Conservation (phyloP, 2,113 vertebrate species). For the Pelvicachromis taeniatus region DNA sequence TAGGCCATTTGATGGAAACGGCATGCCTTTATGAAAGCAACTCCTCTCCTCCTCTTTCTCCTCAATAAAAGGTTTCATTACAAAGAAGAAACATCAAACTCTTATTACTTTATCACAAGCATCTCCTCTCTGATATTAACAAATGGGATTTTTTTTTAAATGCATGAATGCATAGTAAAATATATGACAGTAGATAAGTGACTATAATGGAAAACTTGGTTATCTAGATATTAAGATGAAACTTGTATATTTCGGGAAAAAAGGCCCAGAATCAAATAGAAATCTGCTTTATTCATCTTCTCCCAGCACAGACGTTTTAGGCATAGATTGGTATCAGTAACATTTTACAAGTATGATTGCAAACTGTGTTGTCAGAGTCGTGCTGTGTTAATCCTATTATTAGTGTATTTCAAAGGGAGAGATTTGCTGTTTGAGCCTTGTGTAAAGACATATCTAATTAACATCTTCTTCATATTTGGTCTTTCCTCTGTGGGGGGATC, state of each 20-base stretch:
- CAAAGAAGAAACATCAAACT: slow-evolving; percentile 10
- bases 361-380: slow-evolving; percentile 46
- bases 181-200: slow-evolving; percentile 15
- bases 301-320: background rate
- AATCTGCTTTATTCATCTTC: slow-evolving; percentile 3
- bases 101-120: slow-evolving; percentile 5
- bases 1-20: background rate
- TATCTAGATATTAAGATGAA: slow-evolving; percentile 30
- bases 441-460: slow-evolving; percentile 54
- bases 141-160: slow-evolving; percentile 16
- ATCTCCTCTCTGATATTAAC: slow-evolving; percentile 20
- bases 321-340: slow-evolving; percentile 35
- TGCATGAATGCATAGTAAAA: background rate
- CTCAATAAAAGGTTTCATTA: background rate
- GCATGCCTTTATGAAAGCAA: background rate
- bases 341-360: slow-evolving; percentile 49
- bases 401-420: slow-evolving; percentile 47
- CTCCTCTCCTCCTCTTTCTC: background rate
- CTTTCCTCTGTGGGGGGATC: slow-evolving; percentile 27
- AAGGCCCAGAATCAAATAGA: background rate
- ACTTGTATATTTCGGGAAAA: slow-evolving; percentile 8
- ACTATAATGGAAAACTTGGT: background rate
- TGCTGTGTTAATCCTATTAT: slow-evolving; percentile 59
- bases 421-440: slow-evolving; percentile 49
- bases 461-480: slow-evolving; percentile 22